phyloP scores from a whole-genome alignment of 2,113 vertebrate genomes.

The Fregata magnificens region DNA sequence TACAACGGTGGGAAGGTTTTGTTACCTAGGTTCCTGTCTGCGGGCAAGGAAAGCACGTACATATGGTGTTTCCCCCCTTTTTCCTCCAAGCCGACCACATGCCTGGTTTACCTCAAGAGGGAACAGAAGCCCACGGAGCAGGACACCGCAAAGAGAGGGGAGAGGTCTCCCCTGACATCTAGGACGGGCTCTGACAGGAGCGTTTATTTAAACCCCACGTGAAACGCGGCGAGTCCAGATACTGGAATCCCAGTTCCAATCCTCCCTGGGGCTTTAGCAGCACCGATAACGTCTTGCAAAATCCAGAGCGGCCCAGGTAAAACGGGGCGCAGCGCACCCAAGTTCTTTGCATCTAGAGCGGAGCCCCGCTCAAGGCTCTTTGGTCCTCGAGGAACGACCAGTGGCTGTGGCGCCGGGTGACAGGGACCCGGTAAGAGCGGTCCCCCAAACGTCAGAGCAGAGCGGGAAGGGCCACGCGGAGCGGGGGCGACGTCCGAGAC shows the following conservation, averaged over 20 bases:
- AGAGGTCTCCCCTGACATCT: background rate
- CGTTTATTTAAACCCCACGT: background rate
- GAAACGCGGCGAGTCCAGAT: background rate
- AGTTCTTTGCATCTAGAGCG: background rate
- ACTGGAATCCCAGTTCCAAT: background rate
- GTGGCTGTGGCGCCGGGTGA: background rate
- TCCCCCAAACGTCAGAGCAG: background rate
- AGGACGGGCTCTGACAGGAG: background rate
- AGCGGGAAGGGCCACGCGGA: background rate
- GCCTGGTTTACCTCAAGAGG: background rate
- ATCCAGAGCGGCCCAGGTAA: background rate
- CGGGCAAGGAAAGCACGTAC: accelerated
- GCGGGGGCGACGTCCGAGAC: background rate
- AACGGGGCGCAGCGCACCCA: accelerated
- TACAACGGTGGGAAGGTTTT: background rate
- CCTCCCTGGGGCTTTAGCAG: background rate
- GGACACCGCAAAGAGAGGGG: background rate
- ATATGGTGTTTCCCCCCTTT: background rate
- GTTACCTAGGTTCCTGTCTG: background rate
- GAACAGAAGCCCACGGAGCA: background rate
- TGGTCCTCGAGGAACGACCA: background rate
- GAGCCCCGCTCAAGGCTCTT: background rate
- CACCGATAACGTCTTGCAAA: background rate
- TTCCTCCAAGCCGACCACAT: background rate
- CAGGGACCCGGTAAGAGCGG: background rate